Evolutionary conservation across 2,888 invertebrate species (phyloP).

Genomic region (Zaprionus obscuricornis): DNA sequence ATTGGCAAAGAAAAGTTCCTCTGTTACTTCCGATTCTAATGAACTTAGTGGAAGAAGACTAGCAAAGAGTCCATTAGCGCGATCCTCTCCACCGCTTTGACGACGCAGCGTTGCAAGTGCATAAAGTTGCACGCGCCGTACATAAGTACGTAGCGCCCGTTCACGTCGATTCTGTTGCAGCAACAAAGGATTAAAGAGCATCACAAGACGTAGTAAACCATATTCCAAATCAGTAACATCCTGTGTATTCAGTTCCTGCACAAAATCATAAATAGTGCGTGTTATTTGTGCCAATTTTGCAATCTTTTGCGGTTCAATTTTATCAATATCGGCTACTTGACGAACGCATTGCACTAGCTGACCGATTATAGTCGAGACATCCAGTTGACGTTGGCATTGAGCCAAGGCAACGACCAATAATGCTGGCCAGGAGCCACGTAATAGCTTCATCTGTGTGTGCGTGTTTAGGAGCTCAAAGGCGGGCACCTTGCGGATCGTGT

Average conservation of each 20-base stretch:
- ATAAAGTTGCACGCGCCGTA: constrained; percentile 79
- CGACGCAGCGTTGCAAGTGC: constrained; percentile 73
- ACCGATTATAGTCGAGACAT: constrained; percentile 91
- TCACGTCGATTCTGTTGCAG: constrained; percentile 74
- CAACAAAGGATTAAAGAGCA: constrained; percentile 91
- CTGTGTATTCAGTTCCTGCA: constrained; percentile 89
- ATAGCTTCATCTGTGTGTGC: constrained; percentile 91
- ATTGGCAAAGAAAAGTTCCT: constrained; percentile 96
- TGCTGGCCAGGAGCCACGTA: constrained; percentile 96
- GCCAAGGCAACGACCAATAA: constrained; percentile 95
- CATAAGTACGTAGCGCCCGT: constrained; percentile 67
- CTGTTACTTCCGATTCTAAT: constrained; percentile 90
- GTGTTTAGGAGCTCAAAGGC: constrained; percentile 92
- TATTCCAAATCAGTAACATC: constrained; percentile 93
- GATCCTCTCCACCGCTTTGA: constrained; percentile 80
- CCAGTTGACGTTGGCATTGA: constrained; percentile 90
- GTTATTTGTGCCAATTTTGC: constrained; percentile 91
- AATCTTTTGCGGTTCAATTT: constrained; percentile 90
- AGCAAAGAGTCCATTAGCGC: constrained; percentile 84
- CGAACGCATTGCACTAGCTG: constrained; percentile 87
- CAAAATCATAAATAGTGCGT: constrained; percentile 92
- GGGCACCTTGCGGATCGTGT: constrained; percentile 94
- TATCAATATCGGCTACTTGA: constrained; percentile 85
- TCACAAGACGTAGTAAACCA: constrained; percentile 93
- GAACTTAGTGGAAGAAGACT: constrained; percentile 89